Evolutionary conservation across 2,888 invertebrate genomes (phyloP).

Genomic region (Xiphydria camelus): DNA sequence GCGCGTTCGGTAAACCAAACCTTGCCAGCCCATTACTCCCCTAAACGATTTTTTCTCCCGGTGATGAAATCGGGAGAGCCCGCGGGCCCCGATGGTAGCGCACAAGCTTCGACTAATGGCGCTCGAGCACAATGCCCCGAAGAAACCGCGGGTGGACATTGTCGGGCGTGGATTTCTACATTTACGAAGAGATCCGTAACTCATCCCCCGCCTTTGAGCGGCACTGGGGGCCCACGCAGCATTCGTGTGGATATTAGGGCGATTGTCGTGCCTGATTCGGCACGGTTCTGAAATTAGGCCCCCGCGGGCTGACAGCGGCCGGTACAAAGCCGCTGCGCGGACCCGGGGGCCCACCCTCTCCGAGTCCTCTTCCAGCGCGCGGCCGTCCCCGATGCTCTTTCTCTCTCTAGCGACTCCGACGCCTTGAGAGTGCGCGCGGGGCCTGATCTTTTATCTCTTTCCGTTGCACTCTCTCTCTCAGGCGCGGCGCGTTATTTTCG

Average conservation of each 20-base stretch:
- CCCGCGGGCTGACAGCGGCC: slow-evolving; percentile 47
- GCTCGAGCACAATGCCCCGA: slow-evolving; percentile 21
- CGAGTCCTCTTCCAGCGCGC: slow-evolving; percentile 18
- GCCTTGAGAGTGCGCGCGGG: slow-evolving; percentile 39
- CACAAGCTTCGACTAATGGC: slow-evolving; percentile 26
- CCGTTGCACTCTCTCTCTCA: slow-evolving; percentile 8
- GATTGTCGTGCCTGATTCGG: slow-evolving; percentile 52
- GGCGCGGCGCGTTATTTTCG: slow-evolving; percentile 10
- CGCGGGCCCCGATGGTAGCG: slow-evolving; percentile 17
- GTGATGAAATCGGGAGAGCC: not conserved
- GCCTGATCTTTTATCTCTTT: slow-evolving; percentile 33
- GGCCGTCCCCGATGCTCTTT: not conserved
- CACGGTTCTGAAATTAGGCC: slow-evolving; percentile 48
- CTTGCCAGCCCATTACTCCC: slow-evolving; percentile 9
- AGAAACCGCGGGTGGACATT: slow-evolving; percentile 1
- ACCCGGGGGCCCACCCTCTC: slow-evolving; percentile 21
- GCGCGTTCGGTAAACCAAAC: slow-evolving; percentile 10
- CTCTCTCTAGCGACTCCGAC: slow-evolving; percentile 13
- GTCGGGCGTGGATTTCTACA: slow-evolving; percentile 11
- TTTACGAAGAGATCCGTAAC: slow-evolving; percentile 17
- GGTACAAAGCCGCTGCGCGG: slow-evolving; percentile 41
- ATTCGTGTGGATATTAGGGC: slow-evolving; percentile 49
- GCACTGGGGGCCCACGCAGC: slow-evolving; percentile 18
- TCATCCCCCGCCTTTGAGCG: slow-evolving; percentile 16
- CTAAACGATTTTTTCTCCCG: slow-evolving; percentile 15